These are phyloP conservation scores for Acleris laterana DNA, from an alignment of 2,888 invertebrate species.

Conservation along the genomic window DNA sequence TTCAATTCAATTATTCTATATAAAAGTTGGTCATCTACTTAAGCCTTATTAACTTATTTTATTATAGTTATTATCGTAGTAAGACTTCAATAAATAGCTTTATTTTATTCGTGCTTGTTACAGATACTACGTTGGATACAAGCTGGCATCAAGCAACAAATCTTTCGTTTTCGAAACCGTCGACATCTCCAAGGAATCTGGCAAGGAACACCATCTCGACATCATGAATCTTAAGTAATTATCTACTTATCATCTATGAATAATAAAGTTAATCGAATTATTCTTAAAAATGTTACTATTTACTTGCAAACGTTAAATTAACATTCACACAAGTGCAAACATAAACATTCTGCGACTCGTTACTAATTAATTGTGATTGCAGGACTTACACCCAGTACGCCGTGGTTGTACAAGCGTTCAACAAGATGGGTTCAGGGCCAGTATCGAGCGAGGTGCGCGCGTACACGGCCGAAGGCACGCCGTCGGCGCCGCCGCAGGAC, in stretches of 20 bases:
- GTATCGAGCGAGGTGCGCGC: conserved; percentile 94
- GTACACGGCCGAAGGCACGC: conserved; percentile 97
- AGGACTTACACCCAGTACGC: conserved; percentile 97
- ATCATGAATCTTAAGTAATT: conserved; percentile 90
- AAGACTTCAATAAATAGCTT: neutral
- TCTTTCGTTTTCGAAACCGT: conserved; percentile 96
- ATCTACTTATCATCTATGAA: conserved; percentile 22
- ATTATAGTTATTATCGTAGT: neutral
- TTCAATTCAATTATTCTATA: neutral
- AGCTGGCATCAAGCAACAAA: conserved; percentile 92
- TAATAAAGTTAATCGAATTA: too few species aligned
- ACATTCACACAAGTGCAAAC: too few species aligned
- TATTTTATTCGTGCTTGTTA: conserved; percentile 50
- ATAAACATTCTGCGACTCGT: neutral
- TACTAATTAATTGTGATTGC: conserved; percentile 38
- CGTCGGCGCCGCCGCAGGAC: conserved; percentile 95
- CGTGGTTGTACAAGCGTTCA: conserved; percentile 97
- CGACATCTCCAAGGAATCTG: conserved; percentile 95
- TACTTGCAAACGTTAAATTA: too few species aligned
- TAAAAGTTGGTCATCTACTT: too few species aligned
- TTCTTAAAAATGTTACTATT: too few species aligned
- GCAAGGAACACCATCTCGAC: conserved; percentile 94
- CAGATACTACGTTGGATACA: conserved; percentile 96
- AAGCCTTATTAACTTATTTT: too few species aligned
- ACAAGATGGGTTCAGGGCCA: conserved; percentile 96